phyloP scores from a whole-genome alignment of 2,797 vertebrate species.

The Syngnathus acus region DNA sequence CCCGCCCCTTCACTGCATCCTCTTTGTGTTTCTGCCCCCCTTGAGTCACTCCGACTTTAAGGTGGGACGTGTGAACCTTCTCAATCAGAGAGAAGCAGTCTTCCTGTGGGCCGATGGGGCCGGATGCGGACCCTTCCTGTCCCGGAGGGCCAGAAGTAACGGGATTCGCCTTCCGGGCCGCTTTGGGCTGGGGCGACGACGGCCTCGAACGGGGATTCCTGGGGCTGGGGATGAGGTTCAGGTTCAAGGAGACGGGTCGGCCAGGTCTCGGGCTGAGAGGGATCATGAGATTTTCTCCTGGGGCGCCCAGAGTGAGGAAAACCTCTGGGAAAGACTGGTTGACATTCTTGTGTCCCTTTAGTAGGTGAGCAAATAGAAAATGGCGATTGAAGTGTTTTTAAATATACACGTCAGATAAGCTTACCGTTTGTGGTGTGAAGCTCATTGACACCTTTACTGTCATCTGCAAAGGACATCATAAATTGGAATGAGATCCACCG shows the following conservation, averaged over 20 bases:
- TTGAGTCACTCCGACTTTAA: slow-evolving; percentile 35
- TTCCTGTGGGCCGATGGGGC: slow-evolving; percentile 41
- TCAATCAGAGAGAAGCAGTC: slow-evolving; percentile 65
- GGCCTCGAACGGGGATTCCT: slow-evolving; percentile 35
- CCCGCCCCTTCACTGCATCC: slow-evolving; percentile 28
- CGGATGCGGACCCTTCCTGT: slow-evolving; percentile 9
- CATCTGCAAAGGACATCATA: slow-evolving; percentile 35
- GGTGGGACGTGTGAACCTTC: slow-evolving; percentile 52
- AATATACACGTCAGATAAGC: neutral
- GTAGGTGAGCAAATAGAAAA: neutral
- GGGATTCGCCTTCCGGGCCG: slow-evolving; percentile 3
- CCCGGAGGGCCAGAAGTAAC: slow-evolving; percentile 9
- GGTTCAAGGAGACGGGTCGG: slow-evolving; percentile 52
- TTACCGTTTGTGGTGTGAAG: slow-evolving; percentile 62
- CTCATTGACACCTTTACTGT: slow-evolving; percentile 65
- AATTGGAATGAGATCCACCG: neutral
- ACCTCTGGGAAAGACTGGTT: slow-evolving; percentile 57
- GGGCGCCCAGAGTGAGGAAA: slow-evolving; percentile 62
- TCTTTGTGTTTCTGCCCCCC: slow-evolving; percentile 35
- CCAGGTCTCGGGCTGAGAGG: slow-evolving; percentile 51
- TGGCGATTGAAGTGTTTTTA: neutral
- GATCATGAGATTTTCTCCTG: slow-evolving; percentile 59
- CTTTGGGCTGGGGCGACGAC: slow-evolving; percentile 35
- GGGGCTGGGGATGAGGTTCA: slow-evolving; percentile 52
- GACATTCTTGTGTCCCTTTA: slow-evolving; percentile 30